phyloP scores from a whole-genome alignment of 2,888 invertebrate species.

The Campoplex nolae region DNA sequence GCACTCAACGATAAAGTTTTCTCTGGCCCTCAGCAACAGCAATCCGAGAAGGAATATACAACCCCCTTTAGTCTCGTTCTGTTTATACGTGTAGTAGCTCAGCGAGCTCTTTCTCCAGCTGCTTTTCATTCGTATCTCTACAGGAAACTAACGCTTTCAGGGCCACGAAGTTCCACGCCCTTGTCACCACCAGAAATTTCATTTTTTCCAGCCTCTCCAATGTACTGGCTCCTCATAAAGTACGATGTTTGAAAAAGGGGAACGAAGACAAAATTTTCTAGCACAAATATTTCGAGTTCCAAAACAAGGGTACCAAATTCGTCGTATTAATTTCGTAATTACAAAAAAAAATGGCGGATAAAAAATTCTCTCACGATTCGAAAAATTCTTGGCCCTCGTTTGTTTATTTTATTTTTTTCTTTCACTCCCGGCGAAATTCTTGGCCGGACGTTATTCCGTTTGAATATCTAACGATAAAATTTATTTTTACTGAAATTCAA shows the following conservation, averaged over 20 bases:
- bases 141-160: slow-evolving; percentile 17
- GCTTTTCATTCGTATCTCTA: slow-evolving; percentile 32
- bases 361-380: not conserved
- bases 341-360: not conserved
- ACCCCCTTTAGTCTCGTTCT: slow-evolving; percentile 19
- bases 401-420: not conserved
- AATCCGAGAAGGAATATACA: slow-evolving; percentile 44
- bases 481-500: not conserved
- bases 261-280: not conserved
- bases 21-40: slow-evolving; percentile 54
- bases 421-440: not conserved
- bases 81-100: slow-evolving; percentile 19
- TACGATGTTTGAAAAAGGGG: not conserved
- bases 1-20: slow-evolving; percentile 58
- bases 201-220: slow-evolving; percentile 10
- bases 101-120: slow-evolving; percentile 14
- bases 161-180: slow-evolving; percentile 39
- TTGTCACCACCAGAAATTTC: slow-evolving; percentile 30
- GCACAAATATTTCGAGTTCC: not conserved
- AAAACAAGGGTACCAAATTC: not conserved
- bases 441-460: not conserved
- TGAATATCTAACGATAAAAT: not conserved
- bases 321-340: not conserved
- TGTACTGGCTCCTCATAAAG: slow-evolving; percentile 1
- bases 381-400: not conserved